Evolutionary conservation across 2,888 invertebrate species (phyloP).

Genomic region (Tipula lateralis): DNA sequence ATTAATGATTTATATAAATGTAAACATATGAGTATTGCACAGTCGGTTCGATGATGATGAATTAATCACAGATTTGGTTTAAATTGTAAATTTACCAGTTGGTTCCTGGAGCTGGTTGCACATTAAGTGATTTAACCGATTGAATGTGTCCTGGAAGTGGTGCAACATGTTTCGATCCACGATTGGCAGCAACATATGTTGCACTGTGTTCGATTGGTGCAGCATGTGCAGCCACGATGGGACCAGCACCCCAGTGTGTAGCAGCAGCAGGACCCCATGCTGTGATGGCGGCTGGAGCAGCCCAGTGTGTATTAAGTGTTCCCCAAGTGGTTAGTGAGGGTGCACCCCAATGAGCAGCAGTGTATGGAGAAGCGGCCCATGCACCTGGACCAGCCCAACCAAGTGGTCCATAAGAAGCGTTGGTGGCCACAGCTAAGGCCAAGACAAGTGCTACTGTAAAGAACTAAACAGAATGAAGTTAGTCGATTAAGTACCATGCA

Average conservation of each 20-base stretch:
- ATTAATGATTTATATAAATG: not conserved
- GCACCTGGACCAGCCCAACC: not conserved
- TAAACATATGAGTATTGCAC: not conserved
- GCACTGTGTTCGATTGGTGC: not conserved
- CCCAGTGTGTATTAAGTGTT: too few relatives aligned
- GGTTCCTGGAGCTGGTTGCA: constrained; percentile 21
- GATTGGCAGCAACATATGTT: not conserved
- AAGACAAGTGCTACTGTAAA: constrained; percentile 46
- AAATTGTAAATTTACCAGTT: not conserved
- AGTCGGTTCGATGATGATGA: not conserved
- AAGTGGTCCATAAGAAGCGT: constrained; percentile 43
- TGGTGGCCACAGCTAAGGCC: constrained; percentile 45
- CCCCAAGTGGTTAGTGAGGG: too few relatives aligned
- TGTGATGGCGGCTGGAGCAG: constrained; percentile 33
- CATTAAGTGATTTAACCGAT: not conserved
- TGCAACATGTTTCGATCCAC: constrained; percentile 20
- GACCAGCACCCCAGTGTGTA: constrained; percentile 43
- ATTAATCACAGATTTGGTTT: not conserved
- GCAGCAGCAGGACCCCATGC: constrained; percentile 33
- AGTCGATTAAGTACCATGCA: too few relatives aligned
- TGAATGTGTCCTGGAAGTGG: constrained; percentile 24
- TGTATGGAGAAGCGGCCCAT: constrained; percentile 29
- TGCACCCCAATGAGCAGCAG: too few relatives aligned
- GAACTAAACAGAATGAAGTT: too few relatives aligned
- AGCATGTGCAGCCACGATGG: constrained; percentile 41